Evolutionary conservation across 1,140 invertebrate genomes (phyloP).

Genomic region (Megathymus violae): DNA sequence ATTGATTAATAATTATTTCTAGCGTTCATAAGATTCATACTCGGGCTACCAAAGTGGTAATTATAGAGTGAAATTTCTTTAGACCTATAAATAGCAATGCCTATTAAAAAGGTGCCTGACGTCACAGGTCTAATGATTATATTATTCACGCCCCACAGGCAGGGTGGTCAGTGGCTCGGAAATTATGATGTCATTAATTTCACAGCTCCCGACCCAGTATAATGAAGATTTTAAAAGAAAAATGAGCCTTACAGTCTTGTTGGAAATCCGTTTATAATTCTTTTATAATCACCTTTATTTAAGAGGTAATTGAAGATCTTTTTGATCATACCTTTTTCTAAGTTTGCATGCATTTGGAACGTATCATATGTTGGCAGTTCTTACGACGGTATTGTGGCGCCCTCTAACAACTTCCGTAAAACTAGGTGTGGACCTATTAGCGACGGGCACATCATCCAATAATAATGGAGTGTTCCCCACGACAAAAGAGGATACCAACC

Average conservation of each 20-base stretch:
- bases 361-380: no score
- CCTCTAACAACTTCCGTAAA: no score
- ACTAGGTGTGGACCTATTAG: no score
- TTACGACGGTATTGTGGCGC: no score
- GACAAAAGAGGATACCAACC: no score
- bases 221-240: slow-evolving; percentile 41
- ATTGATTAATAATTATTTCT: no score
- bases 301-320: background rate
- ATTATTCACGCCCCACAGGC: slow-evolving; percentile 41
- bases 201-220: slow-evolving; percentile 36
- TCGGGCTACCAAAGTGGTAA: no score
- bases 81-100: slow-evolving; percentile 36
- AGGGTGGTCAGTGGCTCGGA: slow-evolving; percentile 55
- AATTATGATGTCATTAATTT: slow-evolving; percentile 68
- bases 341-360: no score
- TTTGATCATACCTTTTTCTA: no score
- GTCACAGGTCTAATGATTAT: slow-evolving; percentile 48
- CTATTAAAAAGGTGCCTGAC: slow-evolving; percentile 48
- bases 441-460: no score
- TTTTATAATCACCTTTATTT: slow-evolving; percentile 3
- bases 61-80: background rate
- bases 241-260: slow-evolving; percentile 10
- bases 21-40: no score
- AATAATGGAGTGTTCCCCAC: no score
- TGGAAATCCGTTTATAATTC: slow-evolving; percentile 7